phyloP scores from a whole-genome alignment of 2,113 vertebrate species.

The Cyphomyrus plagiostoma region DNA sequence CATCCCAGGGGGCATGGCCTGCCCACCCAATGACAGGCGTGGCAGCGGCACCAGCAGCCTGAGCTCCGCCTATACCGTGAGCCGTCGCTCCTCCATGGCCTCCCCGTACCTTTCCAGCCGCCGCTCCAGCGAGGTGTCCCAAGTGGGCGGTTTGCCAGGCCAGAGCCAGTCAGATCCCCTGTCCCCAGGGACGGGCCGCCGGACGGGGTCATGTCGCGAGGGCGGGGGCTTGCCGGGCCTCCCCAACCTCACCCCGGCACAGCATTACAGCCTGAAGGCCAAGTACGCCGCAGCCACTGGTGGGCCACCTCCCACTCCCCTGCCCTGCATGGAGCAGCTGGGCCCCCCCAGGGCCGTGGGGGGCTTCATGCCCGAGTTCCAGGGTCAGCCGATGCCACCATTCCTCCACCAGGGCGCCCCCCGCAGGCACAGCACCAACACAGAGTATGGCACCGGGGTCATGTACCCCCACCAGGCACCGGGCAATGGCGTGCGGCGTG shows the following conservation, averaged over 20 bases:
- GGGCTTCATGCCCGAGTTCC: conserved; percentile 56
- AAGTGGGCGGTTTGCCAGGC: conserved; percentile 43
- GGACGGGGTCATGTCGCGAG: conserved; percentile 52
- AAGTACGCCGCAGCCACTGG: conserved; percentile 83
- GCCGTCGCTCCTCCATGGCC: conserved; percentile 80
- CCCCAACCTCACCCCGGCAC: conserved; percentile 74
- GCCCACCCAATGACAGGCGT: conserved; percentile 66
- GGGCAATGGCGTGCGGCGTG: conserved; percentile 65
- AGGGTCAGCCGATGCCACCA: conserved; percentile 49
- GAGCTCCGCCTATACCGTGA: conserved; percentile 90
- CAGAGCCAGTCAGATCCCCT: conserved; percentile 55
- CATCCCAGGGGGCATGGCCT: conserved; percentile 34
- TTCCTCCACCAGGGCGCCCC: conserved; percentile 54
- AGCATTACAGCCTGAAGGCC: conserved; percentile 85
- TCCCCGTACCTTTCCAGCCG: conserved; percentile 75
- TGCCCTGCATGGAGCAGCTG: conserved; percentile 66
- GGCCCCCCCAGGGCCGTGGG: conserved; percentile 46
- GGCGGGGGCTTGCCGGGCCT: conserved; percentile 63
- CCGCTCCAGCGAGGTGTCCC: conserved; percentile 67
- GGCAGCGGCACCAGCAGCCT: conserved; percentile 84
- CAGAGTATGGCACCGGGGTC: conserved; percentile 64
- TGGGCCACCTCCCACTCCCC: conserved; percentile 75
- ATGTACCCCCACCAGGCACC: conserved; percentile 64
- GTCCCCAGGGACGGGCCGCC: conserved; percentile 62
- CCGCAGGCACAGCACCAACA: conserved; percentile 69